These are phyloP conservation scores for Thamnophis sirtalis DNA, from an alignment of 2,113 vertebrate species.

Conservation along the genomic window DNA sequence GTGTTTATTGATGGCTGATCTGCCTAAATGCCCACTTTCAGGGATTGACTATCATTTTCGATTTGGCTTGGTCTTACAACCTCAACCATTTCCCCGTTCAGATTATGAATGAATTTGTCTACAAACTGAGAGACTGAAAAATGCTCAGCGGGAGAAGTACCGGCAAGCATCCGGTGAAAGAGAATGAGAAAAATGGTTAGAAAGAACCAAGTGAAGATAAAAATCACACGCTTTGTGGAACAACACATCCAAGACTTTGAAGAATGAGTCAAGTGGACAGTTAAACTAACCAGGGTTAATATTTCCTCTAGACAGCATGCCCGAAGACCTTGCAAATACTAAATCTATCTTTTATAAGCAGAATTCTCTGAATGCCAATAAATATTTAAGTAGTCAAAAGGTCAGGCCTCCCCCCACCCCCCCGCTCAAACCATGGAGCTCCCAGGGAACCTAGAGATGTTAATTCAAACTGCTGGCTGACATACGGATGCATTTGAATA, in stretches of 20 bases:
- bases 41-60: background rate
- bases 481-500: background rate
- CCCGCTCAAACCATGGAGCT: background rate
- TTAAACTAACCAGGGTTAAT: background rate
- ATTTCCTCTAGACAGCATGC: background rate
- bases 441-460: background rate
- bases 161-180: background rate
- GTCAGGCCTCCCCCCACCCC: background rate
- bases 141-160: background rate
- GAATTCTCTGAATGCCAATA: background rate
- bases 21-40: background rate
- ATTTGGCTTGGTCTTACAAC: background rate
- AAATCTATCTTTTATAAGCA: conserved; percentile 13
- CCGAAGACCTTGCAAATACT: background rate
- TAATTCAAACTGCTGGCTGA: background rate
- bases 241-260: background rate
- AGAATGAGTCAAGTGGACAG: background rate
- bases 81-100: background rate
- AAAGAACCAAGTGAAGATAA: background rate
- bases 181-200: background rate
- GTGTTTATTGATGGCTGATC: background rate
- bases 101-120: background rate
- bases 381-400: conserved; percentile 19
- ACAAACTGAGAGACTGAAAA: background rate
- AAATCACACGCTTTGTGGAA: background rate